A percentile compares a stretch with the other conserved stretches of the same genome.
phyloP scores from a whole-genome alignment of 2,797 vertebrate genomes.

The Pangasius djambal region DNA sequence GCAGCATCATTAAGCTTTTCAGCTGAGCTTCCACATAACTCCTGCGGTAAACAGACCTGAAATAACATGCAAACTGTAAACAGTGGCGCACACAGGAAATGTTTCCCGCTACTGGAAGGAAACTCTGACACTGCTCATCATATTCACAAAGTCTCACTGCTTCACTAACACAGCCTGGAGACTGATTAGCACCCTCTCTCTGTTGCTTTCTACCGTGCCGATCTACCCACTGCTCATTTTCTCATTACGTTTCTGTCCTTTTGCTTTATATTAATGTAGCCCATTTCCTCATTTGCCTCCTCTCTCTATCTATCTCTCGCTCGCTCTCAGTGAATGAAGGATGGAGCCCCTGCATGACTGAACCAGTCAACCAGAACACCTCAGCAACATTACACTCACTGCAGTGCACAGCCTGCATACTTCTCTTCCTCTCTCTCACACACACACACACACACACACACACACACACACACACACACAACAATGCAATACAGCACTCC shows the following conservation, averaged over 20 bases:
- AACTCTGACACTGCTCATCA: neutral
- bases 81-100: neutral
- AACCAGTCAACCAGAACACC: constrained; percentile 26
- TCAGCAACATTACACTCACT: constrained; percentile 36
- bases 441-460: constrained; percentile 15
- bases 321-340: constrained; percentile 17
- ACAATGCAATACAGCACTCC: neutral
- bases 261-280: constrained; percentile 9
- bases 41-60: constrained; percentile 5
- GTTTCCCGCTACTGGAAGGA: constrained; percentile 6
- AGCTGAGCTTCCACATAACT: neutral
- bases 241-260: constrained; percentile 1
- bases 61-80: constrained; percentile 10
- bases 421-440: constrained; percentile 9
- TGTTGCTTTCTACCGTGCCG: neutral
- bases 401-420: constrained; percentile 23
- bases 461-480: neutral
- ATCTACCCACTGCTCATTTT: neutral
- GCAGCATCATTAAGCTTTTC: neutral
- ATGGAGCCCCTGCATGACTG: constrained; percentile 10
- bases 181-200: neutral
- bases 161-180: neutral
- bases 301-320: neutral
- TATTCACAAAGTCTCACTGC: neutral
- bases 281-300: constrained; percentile 25